Conservation (phyloP, 2,888 invertebrate genomes). For the Molanna angustata region DNA sequence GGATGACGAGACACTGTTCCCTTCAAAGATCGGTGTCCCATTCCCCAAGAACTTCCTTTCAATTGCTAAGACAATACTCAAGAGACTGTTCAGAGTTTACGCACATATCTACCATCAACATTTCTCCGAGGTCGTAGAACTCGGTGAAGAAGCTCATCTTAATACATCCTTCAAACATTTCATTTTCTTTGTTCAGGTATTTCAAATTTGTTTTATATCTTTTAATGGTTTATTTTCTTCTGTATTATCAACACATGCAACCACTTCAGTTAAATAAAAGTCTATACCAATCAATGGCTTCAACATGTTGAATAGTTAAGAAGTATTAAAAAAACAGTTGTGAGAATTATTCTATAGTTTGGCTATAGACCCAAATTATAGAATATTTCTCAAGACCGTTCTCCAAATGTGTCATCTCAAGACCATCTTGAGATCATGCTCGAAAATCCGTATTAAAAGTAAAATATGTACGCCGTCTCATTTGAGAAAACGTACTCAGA, state of each 20-base stretch:
- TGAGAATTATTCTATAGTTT: too few relatives aligned
- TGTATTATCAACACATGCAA: not conserved
- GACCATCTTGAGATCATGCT: too few relatives aligned
- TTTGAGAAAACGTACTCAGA: too few relatives aligned
- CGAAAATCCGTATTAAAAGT: too few relatives aligned
- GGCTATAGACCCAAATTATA: too few relatives aligned
- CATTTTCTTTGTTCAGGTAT: slow-evolving; percentile 92
- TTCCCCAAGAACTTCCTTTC: slow-evolving; percentile 97
- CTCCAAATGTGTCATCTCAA: too few relatives aligned
- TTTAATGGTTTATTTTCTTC: not conserved
- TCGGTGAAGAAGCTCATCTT: slow-evolving; percentile 97
- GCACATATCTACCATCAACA: slow-evolving; percentile 99
- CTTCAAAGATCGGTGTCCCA: slow-evolving; percentile 98
- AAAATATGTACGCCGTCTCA: too few relatives aligned
- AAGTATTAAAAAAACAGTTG: not conserved
- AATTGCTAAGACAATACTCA: slow-evolving; percentile 97
- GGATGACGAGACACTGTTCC: slow-evolving; percentile 97
- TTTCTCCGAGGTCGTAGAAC: slow-evolving; percentile 95
- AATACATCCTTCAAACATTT: slow-evolving; percentile 99
- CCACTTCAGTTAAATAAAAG: too few relatives aligned
- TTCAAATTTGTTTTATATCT: not conserved
- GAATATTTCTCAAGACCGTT: too few relatives aligned
- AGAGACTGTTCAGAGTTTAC: slow-evolving; percentile 96
- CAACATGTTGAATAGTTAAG: not conserved
- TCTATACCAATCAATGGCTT: too few relatives aligned